Evolutionary conservation across 2,797 vertebrate species (phyloP).

Genomic region (Psittacula derbiana): DNA sequence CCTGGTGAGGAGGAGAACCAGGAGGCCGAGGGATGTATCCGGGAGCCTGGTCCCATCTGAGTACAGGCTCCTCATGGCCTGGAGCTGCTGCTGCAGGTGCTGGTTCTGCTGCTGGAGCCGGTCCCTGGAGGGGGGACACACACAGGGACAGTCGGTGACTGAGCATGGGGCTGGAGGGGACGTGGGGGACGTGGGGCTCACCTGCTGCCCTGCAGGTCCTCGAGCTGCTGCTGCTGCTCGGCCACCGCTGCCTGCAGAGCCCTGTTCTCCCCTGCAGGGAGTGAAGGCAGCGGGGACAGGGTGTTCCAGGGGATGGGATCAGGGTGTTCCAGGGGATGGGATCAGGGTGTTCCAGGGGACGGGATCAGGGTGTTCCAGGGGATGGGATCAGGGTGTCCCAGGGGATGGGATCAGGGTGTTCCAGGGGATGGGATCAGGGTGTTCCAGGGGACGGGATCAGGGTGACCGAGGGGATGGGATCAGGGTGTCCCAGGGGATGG

Average conservation of each 20-base stretch:
- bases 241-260: rapidly evolving
- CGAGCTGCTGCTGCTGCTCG: background rate
- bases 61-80: rapidly evolving
- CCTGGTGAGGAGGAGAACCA: background rate
- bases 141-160: background rate
- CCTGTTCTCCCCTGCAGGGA: background rate
- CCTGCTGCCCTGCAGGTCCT: background rate
- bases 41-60: rapidly evolving
- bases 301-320: no score
- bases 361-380: rapidly evolving
- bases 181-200: rapidly evolving
- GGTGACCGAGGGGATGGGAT: no score
- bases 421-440: background rate
- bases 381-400: background rate
- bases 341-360: rapidly evolving
- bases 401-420: rapidly evolving
- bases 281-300: rapidly evolving
- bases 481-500: rapidly evolving
- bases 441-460: rapidly evolving
- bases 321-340: rapidly evolving
- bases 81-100: background rate
- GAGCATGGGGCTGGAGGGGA: rapidly evolving
- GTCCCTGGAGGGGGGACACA: background rate
- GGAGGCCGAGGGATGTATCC: rapidly evolving
- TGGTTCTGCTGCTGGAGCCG: background rate